Evolutionary conservation across 2,888 invertebrate species (phyloP).

Genomic region (Ophioninae sp.): DNA sequence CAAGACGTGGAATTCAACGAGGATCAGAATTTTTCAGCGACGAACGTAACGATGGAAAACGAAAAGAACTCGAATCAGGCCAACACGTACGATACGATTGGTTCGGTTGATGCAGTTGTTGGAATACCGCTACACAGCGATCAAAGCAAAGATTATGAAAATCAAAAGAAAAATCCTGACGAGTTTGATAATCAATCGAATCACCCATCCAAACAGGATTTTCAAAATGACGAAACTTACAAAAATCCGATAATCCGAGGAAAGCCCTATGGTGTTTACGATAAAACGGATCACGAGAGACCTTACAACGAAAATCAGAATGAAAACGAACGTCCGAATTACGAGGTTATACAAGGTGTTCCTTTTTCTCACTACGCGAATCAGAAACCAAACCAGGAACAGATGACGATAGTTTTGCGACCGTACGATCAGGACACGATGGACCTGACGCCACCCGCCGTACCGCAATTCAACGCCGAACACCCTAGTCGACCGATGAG

Average conservation of each 20-base stretch:
- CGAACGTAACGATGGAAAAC: background rate
- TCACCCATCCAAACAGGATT: slow-evolving; percentile 54
- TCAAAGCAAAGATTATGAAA: slow-evolving; percentile 59
- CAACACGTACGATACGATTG: slow-evolving; percentile 59
- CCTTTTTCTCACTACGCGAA: slow-evolving; percentile 65
- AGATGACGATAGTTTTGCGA: slow-evolving; percentile 58
- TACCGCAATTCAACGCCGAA: slow-evolving; percentile 67
- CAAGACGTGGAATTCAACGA: slow-evolving; percentile 39
- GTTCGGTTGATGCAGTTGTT: slow-evolving; percentile 64
- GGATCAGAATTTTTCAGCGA: slow-evolving; percentile 6
- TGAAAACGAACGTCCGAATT: slow-evolving; percentile 61
- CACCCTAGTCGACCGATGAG: slow-evolving; percentile 72
- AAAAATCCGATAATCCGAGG: slow-evolving; percentile 63
- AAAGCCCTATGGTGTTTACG: slow-evolving; percentile 69
- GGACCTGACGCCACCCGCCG: slow-evolving; percentile 73
- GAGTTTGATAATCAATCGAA: slow-evolving; percentile 57
- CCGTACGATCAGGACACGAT: slow-evolving; percentile 68
- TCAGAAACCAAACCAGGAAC: slow-evolving; percentile 45
- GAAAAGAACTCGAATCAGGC: slow-evolving; percentile 24
- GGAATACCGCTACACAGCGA: slow-evolving; percentile 68
- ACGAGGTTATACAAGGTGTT: slow-evolving; percentile 70
- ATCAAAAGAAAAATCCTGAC: slow-evolving; percentile 63
- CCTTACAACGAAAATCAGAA: slow-evolving; percentile 66
- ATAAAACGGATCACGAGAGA: slow-evolving; percentile 56
- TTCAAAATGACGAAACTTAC: slow-evolving; percentile 62